Evolutionary conservation across 2,797 vertebrate genomes (phyloP).

Genomic region (Mus caroli): DNA sequence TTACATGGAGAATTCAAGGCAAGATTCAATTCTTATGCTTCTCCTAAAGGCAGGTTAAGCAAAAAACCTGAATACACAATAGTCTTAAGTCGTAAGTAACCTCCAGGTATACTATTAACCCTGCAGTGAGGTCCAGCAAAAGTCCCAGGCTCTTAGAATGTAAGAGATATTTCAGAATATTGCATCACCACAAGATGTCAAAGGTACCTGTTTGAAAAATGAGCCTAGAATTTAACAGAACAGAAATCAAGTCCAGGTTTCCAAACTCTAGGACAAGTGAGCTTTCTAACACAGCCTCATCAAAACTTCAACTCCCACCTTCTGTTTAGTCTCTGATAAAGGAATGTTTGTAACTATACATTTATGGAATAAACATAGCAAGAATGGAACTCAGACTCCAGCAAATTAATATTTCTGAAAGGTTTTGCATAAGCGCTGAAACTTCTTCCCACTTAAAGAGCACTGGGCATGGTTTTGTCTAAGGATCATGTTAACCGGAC

Average conservation of each 20-base stretch:
- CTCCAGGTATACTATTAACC: neutral
- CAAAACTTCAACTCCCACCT: neutral
- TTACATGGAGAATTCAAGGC: neutral
- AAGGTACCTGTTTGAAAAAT: neutral
- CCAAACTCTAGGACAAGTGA: neutral
- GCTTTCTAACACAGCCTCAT: neutral
- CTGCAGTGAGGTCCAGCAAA: neutral
- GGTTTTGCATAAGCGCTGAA: neutral
- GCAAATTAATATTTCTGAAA: neutral
- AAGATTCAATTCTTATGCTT: neutral
- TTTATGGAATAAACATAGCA: neutral
- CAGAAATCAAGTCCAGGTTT: neutral
- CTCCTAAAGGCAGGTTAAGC: neutral
- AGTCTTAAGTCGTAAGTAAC: neutral
- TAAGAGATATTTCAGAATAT: neutral
- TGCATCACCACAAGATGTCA: neutral
- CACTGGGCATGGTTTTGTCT: neutral
- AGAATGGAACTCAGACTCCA: neutral
- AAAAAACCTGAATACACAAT: neutral
- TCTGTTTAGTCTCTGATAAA: neutral
- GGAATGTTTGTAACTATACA: neutral
- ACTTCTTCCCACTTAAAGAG: neutral
- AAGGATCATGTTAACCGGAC: neutral
- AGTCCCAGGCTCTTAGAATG: neutral
- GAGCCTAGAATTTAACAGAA: neutral